A percentile compares a stretch with the other conserved stretches of the same genome.
These are phyloP conservation scores for Myotis yumanensis DNA, from an alignment of 2,113 vertebrate species.

Conservation along the genomic window DNA sequence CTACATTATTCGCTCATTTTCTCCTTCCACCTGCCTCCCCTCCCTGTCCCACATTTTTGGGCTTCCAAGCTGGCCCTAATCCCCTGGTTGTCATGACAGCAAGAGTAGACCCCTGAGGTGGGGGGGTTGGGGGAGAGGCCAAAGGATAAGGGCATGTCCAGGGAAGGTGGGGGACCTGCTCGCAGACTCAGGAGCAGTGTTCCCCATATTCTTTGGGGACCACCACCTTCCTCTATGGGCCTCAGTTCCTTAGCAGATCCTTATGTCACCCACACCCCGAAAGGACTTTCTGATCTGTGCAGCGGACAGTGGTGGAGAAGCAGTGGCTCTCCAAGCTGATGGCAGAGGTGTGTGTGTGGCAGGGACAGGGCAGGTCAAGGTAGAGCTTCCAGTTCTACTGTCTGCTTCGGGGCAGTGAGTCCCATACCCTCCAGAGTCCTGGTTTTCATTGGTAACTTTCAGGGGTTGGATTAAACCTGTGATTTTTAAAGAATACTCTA, in stretches of 20 bases:
- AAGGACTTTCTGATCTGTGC: background rate
- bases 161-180: background rate
- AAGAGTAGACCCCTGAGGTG: slow-evolving; percentile 13
- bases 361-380: background rate
- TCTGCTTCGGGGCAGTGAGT: background rate
- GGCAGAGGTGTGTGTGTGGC: too few species aligned
- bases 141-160: background rate
- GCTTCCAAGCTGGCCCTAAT: slow-evolving; percentile 63
- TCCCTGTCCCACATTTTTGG: slow-evolving; percentile 11
- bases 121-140: slow-evolving; percentile 43
- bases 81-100: slow-evolving; percentile 63
- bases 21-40: slow-evolving; percentile 54
- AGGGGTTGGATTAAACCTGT: background rate
- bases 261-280: background rate
- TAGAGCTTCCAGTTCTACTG: background rate
- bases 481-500: background rate
- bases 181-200: background rate
- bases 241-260: background rate
- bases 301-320: background rate
- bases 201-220: background rate
- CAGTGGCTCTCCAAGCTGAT: background rate
- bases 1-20: slow-evolving; percentile 7
- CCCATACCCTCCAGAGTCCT: background rate
- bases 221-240: background rate
- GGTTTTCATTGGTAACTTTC: background rate